Conservation (phyloP, 2,797 vertebrate species). For the Peromyscus eremicus region DNA sequence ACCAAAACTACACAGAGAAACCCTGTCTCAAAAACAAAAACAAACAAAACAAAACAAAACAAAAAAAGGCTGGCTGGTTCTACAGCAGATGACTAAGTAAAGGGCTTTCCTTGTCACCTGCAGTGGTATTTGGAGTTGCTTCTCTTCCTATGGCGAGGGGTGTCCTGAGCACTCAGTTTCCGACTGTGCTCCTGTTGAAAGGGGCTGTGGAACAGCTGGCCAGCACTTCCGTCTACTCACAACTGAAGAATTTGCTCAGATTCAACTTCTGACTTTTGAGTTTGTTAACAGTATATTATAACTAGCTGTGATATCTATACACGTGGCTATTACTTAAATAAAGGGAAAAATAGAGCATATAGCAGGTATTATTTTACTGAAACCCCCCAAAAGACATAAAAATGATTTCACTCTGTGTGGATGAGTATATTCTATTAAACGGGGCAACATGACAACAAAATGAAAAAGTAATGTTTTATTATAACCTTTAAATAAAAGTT, state of each 20-base stretch:
- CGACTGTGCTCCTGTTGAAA: not conserved
- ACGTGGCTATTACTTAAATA: not conserved
- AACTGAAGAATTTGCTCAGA: not conserved
- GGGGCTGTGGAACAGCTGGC: not conserved
- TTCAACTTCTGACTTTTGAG: constrained; percentile 3
- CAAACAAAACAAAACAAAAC: too few species aligned
- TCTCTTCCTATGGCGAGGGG: not conserved
- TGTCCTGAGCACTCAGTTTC: not conserved
- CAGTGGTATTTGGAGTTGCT: not conserved
- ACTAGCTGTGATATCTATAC: not conserved
- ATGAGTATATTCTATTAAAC: constrained; percentile 16
- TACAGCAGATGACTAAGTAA: not conserved
- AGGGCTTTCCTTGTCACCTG: not conserved
- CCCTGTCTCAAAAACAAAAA: too few species aligned
- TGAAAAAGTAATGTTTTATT: not conserved
- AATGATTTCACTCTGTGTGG: not conserved
- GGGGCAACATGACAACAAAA: not conserved
- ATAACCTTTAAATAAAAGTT: not conserved
- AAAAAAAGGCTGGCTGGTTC: not conserved
- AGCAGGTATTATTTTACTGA: constrained; percentile 13
- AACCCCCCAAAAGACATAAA: not conserved
- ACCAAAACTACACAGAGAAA: too few species aligned
- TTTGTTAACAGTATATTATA: not conserved
- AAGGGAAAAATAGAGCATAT: not conserved
- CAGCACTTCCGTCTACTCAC: not conserved